Evolutionary conservation across 2,888 invertebrate species (phyloP), one percentile per base, ranked within the genome.

Genomic region (Malachius bipustulatus): DNA sequence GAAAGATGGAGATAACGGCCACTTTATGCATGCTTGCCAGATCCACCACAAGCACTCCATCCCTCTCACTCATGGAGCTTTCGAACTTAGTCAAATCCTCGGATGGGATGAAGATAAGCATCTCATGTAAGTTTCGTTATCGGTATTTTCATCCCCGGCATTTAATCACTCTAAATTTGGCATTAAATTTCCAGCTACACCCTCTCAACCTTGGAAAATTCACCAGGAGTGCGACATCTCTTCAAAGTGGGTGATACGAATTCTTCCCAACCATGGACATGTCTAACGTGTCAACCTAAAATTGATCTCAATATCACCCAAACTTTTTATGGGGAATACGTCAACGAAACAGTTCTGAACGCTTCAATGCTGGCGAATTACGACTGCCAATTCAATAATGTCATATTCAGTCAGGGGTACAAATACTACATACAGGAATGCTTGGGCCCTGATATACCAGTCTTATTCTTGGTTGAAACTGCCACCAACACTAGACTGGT

Each of bases 221-320:
- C 75, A 44, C 83, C 90, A 0, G 81, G 83, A 1, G 78, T 82
- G 53, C 70, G 85, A 2, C 91, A 91, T 60, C 64, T 91, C 43
- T 88, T 82, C 66, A 74, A 82, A 54, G 75, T 82, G 2, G 66
- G 66, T 38, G 64, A 67, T 40, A 57, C 59, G 26, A 60, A 64
- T 35, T 56, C 61, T 2, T 58, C 61, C 3, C 58, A 60, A 32
- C 62, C 65, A 4, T 67, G 73, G 54, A 59, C 61, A 37, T 78
- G 77, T 53, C 64, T 77, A 49, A 77, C 76, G 2, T 77, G 77
- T 49, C 50, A 55, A 55, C 9, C 66, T 54, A 46, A 66, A 60
- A 45, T 55, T 35, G 60, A 60, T 42, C 44, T 47, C 34, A 60
- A 58, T 44, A 49, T 47, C 31, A 60, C 55, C 10, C 51, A 45